These are phyloP conservation scores for Eulacestoma nigropectus DNA, from an alignment of 2,113 vertebrate genomes.

Conservation along the genomic window DNA sequence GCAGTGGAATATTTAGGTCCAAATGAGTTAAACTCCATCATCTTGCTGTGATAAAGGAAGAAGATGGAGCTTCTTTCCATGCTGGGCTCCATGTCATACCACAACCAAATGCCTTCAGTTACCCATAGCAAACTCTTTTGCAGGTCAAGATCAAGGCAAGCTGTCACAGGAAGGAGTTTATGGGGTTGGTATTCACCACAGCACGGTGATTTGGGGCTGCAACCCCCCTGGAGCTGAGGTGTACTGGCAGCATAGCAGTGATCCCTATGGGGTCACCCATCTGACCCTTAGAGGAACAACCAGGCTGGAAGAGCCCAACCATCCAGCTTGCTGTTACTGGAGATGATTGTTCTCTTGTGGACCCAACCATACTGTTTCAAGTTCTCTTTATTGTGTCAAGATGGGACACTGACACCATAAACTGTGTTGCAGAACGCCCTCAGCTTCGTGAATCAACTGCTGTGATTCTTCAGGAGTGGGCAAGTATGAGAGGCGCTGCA, in stretches of 20 bases:
- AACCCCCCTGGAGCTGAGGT: neutral
- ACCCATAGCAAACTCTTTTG: fast-evolving
- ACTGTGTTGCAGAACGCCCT: neutral
- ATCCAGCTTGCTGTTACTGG: neutral
- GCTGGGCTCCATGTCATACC: neutral
- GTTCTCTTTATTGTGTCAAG: neutral
- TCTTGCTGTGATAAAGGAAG: neutral
- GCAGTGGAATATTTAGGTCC: neutral
- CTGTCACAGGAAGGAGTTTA: neutral
- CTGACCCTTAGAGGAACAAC: neutral
- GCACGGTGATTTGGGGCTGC: neutral
- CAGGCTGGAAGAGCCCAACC: neutral
- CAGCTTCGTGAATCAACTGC: neutral
- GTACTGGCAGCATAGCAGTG: neutral
- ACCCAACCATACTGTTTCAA: neutral
- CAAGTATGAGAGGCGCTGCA: neutral
- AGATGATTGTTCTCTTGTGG: neutral
- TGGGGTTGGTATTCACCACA: neutral
- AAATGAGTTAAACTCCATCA: neutral
- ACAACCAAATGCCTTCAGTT: neutral
- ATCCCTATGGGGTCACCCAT: neutral
- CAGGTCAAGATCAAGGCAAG: neutral
- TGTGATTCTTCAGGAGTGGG: neutral
- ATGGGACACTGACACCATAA: neutral
- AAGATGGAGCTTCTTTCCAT: neutral